Evolutionary conservation across 2,797 vertebrate species (phyloP).

Genomic region (Gastrophryne carolinensis): DNA sequence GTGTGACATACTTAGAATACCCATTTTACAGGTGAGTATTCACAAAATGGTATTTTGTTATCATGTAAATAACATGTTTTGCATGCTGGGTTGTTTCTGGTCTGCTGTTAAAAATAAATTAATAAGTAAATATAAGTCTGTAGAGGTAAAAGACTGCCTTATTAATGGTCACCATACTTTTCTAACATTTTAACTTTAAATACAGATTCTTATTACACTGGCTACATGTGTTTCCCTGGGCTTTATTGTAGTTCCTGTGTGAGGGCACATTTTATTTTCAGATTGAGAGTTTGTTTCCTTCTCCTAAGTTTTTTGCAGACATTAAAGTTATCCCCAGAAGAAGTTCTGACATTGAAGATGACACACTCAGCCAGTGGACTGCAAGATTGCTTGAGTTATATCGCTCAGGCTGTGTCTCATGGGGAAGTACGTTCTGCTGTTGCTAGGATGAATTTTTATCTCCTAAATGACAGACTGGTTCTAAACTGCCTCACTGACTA

Average conservation of each 20-base stretch:
- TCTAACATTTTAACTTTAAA: too few relatives aligned
- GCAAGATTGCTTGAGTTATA: slow-evolving; percentile 77
- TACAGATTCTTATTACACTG: neutral
- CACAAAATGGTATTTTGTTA: too few relatives aligned
- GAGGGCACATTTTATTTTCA: neutral
- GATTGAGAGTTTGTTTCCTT: neutral
- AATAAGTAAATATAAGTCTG: too few relatives aligned
- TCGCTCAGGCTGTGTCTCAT: slow-evolving; percentile 79
- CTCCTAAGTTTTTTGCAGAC: slow-evolving; percentile 74
- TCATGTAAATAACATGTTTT: too few relatives aligned
- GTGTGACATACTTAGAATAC: too few relatives aligned
- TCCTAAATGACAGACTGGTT: slow-evolving; percentile 82
- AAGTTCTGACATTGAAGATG: slow-evolving; percentile 71
- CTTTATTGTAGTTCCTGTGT: neutral
- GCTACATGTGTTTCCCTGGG: neutral
- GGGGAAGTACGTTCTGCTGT: slow-evolving; percentile 80
- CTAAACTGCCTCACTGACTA: slow-evolving; percentile 67
- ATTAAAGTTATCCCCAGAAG: slow-evolving; percentile 77
- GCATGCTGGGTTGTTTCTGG: neutral
- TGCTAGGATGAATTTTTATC: slow-evolving; percentile 80
- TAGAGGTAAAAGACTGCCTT: too few relatives aligned
- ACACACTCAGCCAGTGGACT: slow-evolving; percentile 72
- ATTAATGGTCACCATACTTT: too few relatives aligned
- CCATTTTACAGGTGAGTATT: too few relatives aligned
- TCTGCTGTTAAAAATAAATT: neutral